A percentile compares a stretch with the other conserved stretches of the same genome.
phyloP scores from a whole-genome alignment of 2,113 vertebrate species.

The Bubalus kerabau region DNA sequence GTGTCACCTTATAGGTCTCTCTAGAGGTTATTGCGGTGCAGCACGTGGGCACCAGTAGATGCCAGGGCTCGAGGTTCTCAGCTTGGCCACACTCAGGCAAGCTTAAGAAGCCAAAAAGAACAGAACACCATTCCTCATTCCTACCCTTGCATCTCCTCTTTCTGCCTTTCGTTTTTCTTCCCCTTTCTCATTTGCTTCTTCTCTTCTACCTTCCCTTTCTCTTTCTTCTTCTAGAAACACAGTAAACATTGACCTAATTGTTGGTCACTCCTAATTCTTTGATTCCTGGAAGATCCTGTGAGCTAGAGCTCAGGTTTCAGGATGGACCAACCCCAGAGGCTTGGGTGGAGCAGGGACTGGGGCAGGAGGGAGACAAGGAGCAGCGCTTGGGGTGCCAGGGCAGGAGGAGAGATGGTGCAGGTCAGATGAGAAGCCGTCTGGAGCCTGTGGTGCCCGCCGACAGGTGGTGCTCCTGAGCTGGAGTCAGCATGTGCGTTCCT shows the following conservation, averaged over 20 bases:
- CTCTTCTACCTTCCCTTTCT: background rate
- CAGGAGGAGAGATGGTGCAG: background rate
- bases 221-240: background rate
- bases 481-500: fast-evolving
- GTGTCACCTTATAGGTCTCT: background rate
- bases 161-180: background rate
- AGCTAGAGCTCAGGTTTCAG: background rate
- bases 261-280: background rate
- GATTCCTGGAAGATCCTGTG: background rate
- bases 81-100: background rate
- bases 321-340: background rate
- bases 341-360: background rate
- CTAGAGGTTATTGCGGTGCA: background rate
- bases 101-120: background rate
- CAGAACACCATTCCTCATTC: background rate
- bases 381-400: fast-evolving
- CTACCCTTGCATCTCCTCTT: background rate
- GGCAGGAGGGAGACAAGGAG: background rate
- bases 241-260: background rate
- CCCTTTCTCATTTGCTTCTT: background rate
- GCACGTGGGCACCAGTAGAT: too few relatives aligned
- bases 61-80: background rate
- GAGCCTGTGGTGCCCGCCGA: background rate
- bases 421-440: background rate
- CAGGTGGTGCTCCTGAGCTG: background rate